A percentile compares a stretch with the other conserved stretches of the same genome.
Evolutionary conservation across 2,888 invertebrate species (phyloP).

Genomic region (Clepsis dumicolana): DNA sequence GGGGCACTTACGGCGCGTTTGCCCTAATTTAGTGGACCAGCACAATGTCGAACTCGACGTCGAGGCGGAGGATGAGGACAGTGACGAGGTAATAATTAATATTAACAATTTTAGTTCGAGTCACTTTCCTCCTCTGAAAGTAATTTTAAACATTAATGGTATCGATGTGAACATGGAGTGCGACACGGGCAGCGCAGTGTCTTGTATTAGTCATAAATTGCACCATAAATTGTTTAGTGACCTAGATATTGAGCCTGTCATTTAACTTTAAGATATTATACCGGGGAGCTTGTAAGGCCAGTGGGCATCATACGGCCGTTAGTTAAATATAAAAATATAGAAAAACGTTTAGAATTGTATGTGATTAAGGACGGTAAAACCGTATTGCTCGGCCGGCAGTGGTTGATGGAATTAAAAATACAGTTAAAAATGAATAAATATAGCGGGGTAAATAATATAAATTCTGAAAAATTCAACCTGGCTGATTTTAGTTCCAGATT

Average conservation of each 20-base stretch:
- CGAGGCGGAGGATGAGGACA: not conserved
- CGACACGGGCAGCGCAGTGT: slow-evolving; percentile 44
- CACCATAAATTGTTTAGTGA: slow-evolving; percentile 18
- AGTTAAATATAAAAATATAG: slow-evolving; percentile 27
- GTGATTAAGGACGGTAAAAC: slow-evolving; percentile 26
- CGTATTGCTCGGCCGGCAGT: slow-evolving; percentile 20
- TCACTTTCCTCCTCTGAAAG: slow-evolving; percentile 6
- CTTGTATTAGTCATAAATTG: slow-evolving; percentile 33
- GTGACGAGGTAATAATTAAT: slow-evolving; percentile 19
- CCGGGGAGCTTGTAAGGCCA: slow-evolving; percentile 34
- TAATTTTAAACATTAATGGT: slow-evolving; percentile 2
- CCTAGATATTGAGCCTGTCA: slow-evolving; percentile 12
- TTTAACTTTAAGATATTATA: slow-evolving; percentile 31
- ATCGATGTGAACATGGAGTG: slow-evolving; percentile 34
- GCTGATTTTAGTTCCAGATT: slow-evolving; percentile 10
- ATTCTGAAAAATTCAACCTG: slow-evolving; percentile 1
- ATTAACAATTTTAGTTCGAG: not conserved
- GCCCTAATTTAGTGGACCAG: not conserved
- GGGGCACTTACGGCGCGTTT: slow-evolving; percentile 11
- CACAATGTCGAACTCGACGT: not conserved
- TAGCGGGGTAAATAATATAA: not conserved
- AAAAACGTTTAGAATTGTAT: slow-evolving; percentile 34
- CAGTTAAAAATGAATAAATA: not conserved
- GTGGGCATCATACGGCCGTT: slow-evolving; percentile 25
- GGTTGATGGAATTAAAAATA: slow-evolving; percentile 11